Conservation (phyloP, 2,797 vertebrate genomes). For the Alcedo quadribrachys region DNA sequence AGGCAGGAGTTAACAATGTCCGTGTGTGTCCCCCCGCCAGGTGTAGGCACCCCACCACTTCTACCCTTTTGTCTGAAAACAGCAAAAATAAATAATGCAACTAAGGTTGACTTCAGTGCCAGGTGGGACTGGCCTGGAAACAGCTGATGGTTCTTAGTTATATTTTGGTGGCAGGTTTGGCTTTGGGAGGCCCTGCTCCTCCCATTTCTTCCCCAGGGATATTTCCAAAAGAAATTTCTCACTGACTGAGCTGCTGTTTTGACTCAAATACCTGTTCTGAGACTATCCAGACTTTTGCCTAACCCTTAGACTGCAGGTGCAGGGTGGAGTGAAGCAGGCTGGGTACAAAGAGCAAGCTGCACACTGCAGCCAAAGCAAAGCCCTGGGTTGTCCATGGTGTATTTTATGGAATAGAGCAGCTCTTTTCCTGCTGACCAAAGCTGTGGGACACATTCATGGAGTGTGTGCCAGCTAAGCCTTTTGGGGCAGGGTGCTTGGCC, state of each 20-base stretch:
- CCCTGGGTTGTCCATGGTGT: rapidly evolving
- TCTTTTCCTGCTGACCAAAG: neutral
- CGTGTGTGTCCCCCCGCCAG: too few species aligned
- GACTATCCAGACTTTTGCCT: neutral
- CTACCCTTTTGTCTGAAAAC: neutral
- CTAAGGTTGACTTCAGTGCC: neutral
- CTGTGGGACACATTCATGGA: neutral
- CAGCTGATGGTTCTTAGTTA: neutral
- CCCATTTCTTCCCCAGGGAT: neutral
- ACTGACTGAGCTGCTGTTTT: neutral
- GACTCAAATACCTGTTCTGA: neutral
- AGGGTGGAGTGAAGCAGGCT: neutral
- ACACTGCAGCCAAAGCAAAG: neutral
- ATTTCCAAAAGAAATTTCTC: neutral
- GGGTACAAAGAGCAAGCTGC: neutral
- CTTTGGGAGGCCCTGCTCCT: neutral
- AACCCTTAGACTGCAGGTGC: neutral
- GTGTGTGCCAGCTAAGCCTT: neutral
- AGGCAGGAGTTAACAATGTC: neutral
- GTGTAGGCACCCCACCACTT: neutral
- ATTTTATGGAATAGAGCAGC: neutral
- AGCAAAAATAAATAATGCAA: conserved; percentile 46
- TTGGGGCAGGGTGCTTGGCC: neutral
- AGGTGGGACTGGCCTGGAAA: neutral
- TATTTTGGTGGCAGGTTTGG: neutral